Conservation (phyloP, 2,797 vertebrate species). For the Lacerta viridis region DNA sequence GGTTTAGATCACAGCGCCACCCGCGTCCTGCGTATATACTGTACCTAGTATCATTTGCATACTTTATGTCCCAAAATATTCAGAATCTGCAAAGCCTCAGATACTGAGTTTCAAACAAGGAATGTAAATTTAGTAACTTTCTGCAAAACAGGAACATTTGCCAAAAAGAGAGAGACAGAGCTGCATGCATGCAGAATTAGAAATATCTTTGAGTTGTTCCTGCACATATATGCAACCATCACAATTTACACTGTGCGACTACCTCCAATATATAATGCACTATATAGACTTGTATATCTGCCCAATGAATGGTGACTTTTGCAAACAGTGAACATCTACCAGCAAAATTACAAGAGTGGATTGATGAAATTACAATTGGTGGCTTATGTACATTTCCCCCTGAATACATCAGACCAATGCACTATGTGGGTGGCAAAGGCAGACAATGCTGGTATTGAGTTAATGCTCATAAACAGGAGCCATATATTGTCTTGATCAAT, state of each 20-base stretch:
- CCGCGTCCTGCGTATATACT: no score
- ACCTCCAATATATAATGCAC: background rate
- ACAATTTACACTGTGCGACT: background rate
- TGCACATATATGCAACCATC: background rate
- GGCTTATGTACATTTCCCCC: background rate
- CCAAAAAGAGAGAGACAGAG: no score
- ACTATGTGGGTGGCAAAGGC: background rate
- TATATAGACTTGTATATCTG: background rate
- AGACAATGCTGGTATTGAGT: background rate
- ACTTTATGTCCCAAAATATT: background rate
- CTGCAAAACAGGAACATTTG: background rate
- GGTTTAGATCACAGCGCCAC: no score
- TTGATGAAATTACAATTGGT: background rate
- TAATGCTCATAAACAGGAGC: background rate
- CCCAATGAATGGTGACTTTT: background rate
- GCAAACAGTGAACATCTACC: background rate
- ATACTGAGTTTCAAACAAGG: background rate
- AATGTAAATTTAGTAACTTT: background rate
- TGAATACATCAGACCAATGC: background rate
- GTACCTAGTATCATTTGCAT: background rate
- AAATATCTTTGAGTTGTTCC: background rate
- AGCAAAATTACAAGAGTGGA: background rate
- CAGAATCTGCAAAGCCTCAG: background rate
- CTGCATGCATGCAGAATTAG: background rate
- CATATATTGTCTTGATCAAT: background rate